Percentiles rank a stretch among this genome's conserved stretches.
These are phyloP conservation scores for Malacoctenus gilli DNA, from an alignment of 2,797 vertebrate genomes.

Conservation along the genomic window DNA sequence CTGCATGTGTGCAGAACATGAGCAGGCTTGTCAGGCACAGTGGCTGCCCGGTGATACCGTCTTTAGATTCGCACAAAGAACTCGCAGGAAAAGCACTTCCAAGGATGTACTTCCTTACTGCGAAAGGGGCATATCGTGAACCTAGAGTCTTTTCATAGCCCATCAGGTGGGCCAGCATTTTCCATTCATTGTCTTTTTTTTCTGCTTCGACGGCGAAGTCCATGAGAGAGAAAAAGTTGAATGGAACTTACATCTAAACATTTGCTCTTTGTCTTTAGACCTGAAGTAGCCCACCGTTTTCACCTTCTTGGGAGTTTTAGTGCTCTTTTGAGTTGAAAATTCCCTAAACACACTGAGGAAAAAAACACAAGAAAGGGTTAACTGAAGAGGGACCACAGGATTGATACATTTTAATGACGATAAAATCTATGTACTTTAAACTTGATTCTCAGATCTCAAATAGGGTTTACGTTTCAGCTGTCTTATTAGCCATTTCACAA, in stretches of 20 bases:
- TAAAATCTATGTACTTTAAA: neutral
- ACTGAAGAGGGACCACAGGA: too few species aligned
- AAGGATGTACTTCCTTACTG: slow-evolving; percentile 67
- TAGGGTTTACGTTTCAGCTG: neutral
- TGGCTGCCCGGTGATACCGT: slow-evolving; percentile 64
- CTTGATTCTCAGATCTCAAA: neutral
- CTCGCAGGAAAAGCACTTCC: slow-evolving; percentile 62
- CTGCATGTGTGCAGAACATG: slow-evolving; percentile 63
- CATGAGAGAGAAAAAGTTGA: slow-evolving; percentile 23
- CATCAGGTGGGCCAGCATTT: slow-evolving; percentile 22
- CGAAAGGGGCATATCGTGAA: slow-evolving; percentile 55
- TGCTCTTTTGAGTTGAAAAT: too few species aligned
- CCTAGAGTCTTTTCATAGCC: slow-evolving; percentile 56
- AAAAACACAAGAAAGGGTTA: neutral
- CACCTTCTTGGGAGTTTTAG: too few species aligned
- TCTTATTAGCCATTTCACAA: neutral
- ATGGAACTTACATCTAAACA: neutral
- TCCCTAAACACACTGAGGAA: neutral
- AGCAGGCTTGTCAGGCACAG: slow-evolving; percentile 69
- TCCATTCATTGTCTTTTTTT: slow-evolving; percentile 35
- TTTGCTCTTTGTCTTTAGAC: too few species aligned
- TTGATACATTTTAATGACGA: neutral
- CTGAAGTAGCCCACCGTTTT: too few species aligned
- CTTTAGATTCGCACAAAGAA: slow-evolving; percentile 67
- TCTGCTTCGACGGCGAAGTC: slow-evolving; percentile 42